Base-by-base conservation (phyloP, 2,888 invertebrate genomes). In the Drosophila sordidula region DNA sequence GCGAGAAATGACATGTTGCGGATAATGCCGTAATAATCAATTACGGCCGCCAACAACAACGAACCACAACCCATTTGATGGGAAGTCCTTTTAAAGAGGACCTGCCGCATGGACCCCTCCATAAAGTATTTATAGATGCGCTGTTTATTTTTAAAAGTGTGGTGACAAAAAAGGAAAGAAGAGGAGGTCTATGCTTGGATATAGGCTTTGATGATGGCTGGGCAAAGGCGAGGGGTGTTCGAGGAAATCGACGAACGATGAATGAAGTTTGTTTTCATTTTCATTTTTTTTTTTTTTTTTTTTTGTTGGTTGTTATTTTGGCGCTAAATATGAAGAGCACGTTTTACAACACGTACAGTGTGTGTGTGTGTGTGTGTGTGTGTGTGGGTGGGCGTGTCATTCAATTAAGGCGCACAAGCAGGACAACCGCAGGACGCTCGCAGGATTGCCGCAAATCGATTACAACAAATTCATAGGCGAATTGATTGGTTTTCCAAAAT, bases 251-350 rank as follows among this genome's bases (percentile, higher is more conserved):
- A 39, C 14, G 25, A 49, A 42, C 75, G 56, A 84, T 88, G 83
- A 88, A 89, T 82, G 80, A 86, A 42, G 14, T 52, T 14, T 39
- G 4, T 41, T 49, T 32, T 16, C 12, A 11, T 8, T 38, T n/a
- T n/a, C n/a, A n/a, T n/a, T n/a, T n/a, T n/a, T n/a, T n/a, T n/a
- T 14, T 9, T 0, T 2, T 11, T 11, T 5, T 55, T 49, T 45
- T 39, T 9, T 9, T 8, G 8, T 39, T 16, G 4, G 16, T 11
- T 32, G 22, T 54, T 54, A 44, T 54, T 74, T 67, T 78, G 81
- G 50, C 57, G 67, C 71, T 70, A 80, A 86, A 81, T 61, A 72
- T 66, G 56, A 69, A 80, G 71, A 71, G 70, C 78, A 87, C 75
- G 74, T 86, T 84, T 75, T 75, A 64, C 44, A 67, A 64, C 63